These are phyloP conservation scores for Telmatochromis bifrenatus DNA, from an alignment of 2,113 vertebrate genomes.

Conservation along the genomic window DNA sequence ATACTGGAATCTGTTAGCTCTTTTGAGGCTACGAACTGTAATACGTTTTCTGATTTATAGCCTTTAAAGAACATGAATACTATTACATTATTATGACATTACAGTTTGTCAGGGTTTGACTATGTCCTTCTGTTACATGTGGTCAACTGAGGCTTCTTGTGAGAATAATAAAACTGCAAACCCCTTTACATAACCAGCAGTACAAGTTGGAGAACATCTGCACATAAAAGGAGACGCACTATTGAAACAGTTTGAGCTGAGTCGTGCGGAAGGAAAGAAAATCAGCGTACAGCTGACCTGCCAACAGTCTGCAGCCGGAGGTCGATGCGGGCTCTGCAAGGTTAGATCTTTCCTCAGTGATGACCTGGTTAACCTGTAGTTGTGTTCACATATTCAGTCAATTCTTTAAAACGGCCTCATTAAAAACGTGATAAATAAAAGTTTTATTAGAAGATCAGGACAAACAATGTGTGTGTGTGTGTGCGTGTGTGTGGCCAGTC, in stretches of 20 bases:
- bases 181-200: not conserved
- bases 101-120: not conserved
- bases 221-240: conserved; percentile 16
- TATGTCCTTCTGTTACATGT: not conserved
- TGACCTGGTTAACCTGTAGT: not conserved
- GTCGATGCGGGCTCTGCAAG: conserved; percentile 7
- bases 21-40: not conserved
- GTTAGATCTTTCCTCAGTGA: not conserved
- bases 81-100: not conserved
- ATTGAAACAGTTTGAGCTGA: conserved; percentile 16
- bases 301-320: conserved; percentile 2
- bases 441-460: not conserved
- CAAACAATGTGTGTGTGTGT: not conserved
- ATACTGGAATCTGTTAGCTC: not conserved
- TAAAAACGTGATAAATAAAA: not conserved
- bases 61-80: not conserved
- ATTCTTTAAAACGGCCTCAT: not conserved
- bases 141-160: not conserved
- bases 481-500: rapidly evolving
- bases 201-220: not conserved
- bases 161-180: not conserved
- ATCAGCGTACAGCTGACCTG: conserved; percentile 29
- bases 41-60: not conserved
- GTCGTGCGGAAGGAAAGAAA: conserved; percentile 18
- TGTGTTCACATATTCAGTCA: not conserved